A percentile compares a stretch with the other conserved stretches of the same genome.
Conservation (phyloP, 2,888 invertebrate species). For the Macropis europaea region DNA sequence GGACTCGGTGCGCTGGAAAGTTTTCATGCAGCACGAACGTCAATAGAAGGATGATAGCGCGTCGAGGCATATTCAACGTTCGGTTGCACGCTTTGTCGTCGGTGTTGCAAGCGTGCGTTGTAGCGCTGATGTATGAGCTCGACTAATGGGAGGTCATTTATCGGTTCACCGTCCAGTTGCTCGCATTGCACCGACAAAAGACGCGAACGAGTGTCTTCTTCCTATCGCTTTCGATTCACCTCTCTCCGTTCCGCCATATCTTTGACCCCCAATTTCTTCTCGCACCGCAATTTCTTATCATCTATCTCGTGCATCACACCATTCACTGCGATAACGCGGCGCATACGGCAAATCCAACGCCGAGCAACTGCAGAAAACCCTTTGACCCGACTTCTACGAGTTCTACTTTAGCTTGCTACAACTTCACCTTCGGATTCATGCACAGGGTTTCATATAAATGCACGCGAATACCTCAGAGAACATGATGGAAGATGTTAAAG, state of each 20-base stretch:
- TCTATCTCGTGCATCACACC: neutral
- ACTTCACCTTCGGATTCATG: too few relatives aligned
- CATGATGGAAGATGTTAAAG: too few relatives aligned
- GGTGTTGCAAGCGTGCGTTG: neutral
- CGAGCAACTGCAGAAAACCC: too few relatives aligned
- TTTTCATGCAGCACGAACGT: neutral
- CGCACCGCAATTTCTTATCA: neutral
- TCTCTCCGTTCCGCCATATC: neutral
- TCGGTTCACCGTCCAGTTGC: slow-evolving; percentile 20
- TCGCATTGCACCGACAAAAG: slow-evolving; percentile 1
- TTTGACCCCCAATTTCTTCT: slow-evolving; percentile 5
- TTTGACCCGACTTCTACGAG: too few relatives aligned
- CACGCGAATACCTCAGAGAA: too few relatives aligned
- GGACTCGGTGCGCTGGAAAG: too few relatives aligned
- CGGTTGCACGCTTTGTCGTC: neutral
- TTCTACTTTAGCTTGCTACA: too few relatives aligned
- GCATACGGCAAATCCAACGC: too few relatives aligned
- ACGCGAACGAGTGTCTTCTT: slow-evolving; percentile 4
- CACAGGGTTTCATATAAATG: too few relatives aligned
- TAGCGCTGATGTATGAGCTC: neutral
- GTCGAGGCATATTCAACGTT: too few relatives aligned
- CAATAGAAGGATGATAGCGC: neutral
- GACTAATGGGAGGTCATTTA: slow-evolving; percentile 21
- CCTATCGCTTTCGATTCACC: neutral
- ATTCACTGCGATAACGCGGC: neutral